These are phyloP conservation scores for Oceanodroma tethys DNA, from an alignment of 2,113 vertebrate species.

Conservation along the genomic window DNA sequence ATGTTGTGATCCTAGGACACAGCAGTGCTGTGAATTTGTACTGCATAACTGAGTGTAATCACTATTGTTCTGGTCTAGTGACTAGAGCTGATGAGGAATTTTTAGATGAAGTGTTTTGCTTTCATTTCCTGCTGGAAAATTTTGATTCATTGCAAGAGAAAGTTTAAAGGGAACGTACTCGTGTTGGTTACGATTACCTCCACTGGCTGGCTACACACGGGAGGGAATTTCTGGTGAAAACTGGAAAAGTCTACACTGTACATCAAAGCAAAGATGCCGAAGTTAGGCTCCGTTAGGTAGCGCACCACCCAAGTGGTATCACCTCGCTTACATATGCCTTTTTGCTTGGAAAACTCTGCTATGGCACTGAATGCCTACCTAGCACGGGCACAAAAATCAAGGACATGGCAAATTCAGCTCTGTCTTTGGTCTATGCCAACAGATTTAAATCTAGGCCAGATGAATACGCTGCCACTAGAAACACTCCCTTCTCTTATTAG, in stretches of 20 bases:
- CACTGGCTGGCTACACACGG: accelerated
- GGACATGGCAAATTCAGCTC: background rate
- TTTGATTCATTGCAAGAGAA: background rate
- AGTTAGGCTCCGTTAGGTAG: background rate
- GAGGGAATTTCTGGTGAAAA: background rate
- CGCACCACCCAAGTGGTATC: accelerated
- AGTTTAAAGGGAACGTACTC: background rate
- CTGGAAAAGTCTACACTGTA: background rate
- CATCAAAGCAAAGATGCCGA: background rate
- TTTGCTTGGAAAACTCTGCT: background rate
- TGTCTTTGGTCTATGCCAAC: background rate
- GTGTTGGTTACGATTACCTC: background rate
- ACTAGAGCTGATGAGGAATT: slow-evolving; percentile 6
- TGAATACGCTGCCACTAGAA: background rate
- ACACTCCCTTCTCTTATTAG: background rate
- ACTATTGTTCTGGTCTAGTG: background rate
- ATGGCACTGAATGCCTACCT: background rate
- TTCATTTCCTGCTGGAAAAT: slow-evolving; percentile 25
- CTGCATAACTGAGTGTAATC: background rate
- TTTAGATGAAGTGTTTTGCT: background rate
- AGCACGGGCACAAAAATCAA: background rate
- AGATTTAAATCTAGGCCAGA: background rate
- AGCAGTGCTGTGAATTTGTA: background rate
- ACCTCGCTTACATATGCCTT: background rate
- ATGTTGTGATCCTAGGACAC: background rate